Evolutionary conservation across 1,140 invertebrate species (phyloP), one percentile per base, ranked within the genome.

Genomic region (Latrodectus geometricus): DNA sequence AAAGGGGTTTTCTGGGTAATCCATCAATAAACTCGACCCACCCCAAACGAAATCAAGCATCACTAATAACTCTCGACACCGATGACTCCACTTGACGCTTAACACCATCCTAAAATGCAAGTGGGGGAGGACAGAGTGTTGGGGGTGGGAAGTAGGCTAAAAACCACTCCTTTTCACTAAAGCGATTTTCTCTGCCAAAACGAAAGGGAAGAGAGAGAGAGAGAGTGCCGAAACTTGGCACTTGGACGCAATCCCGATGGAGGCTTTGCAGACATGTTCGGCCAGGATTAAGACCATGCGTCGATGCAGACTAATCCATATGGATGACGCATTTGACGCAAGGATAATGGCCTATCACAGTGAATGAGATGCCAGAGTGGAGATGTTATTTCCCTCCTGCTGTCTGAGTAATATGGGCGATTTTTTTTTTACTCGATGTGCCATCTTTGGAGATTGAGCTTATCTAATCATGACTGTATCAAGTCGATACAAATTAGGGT

Each of bases 301-400:
- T 8, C 48, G 35, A 23, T 20, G 48, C 23, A 15, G 17, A 15
- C 20, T 80, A 72, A 80, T 80, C 78, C 78, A 80, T 80, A 80
- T 80, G 78, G 68, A 80, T 80, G 68, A 72, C 70, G 68, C 78
- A 56, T 80, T 80, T 80, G 78, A 80, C 78, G 68, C 23, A 20
- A 50, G 68, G 78, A 80, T 80, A 80, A 80, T 80, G 68, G 68
- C 49, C 78, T 23, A 80, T 80, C 78, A 70, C n/a, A 9, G 17
- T 69, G 17, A 23, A 23, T n/a, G 68, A 69, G n/a, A 69, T 69
- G n/a, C 68, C 17, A n/a, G n/a, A 61, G 11, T 61, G 54, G 54
- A 61, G 54, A 61, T 61, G 54, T 14, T 61, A 61, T 35, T 35
- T 61, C 54, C 54, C 11, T 61, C 17, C 54, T 61, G 17, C 54